Conservation (phyloP, 1,140 invertebrate genomes). For the Ridgeia piscesae region DNA sequence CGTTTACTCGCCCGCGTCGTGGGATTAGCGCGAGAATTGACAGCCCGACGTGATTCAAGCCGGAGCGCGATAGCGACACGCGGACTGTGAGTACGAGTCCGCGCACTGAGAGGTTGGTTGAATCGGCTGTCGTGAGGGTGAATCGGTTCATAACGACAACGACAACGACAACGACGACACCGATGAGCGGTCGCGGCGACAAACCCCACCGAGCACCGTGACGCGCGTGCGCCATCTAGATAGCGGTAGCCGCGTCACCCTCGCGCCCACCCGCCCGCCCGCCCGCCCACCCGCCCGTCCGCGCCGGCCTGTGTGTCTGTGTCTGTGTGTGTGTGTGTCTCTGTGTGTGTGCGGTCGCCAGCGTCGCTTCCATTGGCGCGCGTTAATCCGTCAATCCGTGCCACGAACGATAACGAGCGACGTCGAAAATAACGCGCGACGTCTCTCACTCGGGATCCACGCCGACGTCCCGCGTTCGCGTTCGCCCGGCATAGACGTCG, state of each 20-base stretch:
- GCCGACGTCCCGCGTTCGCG: conserved; percentile 1
- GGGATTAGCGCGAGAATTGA: not conserved
- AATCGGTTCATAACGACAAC: no score
- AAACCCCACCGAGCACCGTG: not conserved
- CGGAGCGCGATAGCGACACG: not conserved
- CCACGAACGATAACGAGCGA: not conserved
- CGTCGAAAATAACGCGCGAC: conserved; percentile 3
- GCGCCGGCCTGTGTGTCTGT: no score
- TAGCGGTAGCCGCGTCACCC: not conserved
- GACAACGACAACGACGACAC: no score
- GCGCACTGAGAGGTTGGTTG: not conserved
- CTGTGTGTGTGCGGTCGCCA: not conserved
- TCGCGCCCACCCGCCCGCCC: no score
- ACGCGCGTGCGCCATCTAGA: not conserved
- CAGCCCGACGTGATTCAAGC: not conserved
- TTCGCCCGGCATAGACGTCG: not conserved
- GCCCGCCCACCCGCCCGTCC: no score
- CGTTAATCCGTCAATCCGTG: not conserved
- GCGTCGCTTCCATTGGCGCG: not conserved
- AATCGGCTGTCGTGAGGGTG: not conserved
- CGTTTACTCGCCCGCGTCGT: not conserved
- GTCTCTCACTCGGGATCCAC: not conserved
- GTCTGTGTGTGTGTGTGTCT: not conserved
- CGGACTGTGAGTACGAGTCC: not conserved
- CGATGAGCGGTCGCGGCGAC: not conserved